Evolutionary conservation across 53 echinoderm and acorn worm genomes (phyloP).

Genomic region (Patiria pectinifera): DNA sequence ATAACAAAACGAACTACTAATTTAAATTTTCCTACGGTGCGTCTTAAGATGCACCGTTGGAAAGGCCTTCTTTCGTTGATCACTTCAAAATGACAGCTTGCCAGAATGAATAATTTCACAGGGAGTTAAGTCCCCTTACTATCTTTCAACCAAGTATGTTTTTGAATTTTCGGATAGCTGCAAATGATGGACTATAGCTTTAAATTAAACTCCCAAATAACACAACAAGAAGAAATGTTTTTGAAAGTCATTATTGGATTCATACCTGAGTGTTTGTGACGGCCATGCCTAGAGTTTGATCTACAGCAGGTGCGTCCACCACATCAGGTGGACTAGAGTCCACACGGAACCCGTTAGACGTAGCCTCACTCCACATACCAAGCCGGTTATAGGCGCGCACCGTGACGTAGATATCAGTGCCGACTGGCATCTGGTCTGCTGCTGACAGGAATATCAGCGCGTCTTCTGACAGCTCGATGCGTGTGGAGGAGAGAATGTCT

Average conservation of each 20-base stretch:
- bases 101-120: too few species aligned
- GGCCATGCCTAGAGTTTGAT: conserved; percentile 12
- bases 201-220: not conserved
- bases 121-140: too few species aligned
- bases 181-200: too few species aligned
- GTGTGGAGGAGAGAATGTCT: conserved; percentile 53
- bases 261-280: conserved; percentile 53
- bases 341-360: conserved; percentile 69
- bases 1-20: too few species aligned
- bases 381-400: conserved; percentile 61
- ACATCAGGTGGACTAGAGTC: conserved; percentile 59
- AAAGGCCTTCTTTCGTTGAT: too few species aligned
- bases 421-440: conserved; percentile 17
- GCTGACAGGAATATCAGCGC: conserved; percentile 41
- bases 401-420: conserved; percentile 58
- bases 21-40: too few species aligned
- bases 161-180: too few species aligned
- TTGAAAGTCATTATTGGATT: not conserved
- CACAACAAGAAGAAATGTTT: not conserved
- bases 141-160: too few species aligned
- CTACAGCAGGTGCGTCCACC: not conserved
- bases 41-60: too few species aligned
- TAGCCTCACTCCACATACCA: conserved; percentile 59
- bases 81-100: too few species aligned
- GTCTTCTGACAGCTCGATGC: conserved; percentile 54